Base-by-base conservation (phyloP, 2,888 invertebrate species). In the Ganaspis brasiliensis region DNA sequence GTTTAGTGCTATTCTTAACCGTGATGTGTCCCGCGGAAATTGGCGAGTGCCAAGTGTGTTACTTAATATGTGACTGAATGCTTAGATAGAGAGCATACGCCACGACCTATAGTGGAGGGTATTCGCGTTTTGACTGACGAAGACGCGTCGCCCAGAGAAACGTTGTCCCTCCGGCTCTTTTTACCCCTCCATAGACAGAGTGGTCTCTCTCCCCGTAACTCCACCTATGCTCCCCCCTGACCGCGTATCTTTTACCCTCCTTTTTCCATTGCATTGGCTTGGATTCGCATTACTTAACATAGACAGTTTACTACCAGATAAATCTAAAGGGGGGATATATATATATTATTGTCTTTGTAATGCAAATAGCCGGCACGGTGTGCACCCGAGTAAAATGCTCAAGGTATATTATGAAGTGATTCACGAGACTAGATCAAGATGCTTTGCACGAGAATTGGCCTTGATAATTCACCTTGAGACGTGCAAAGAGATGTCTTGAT, bases 41-140 rank as follows among this genome's bases (percentile, higher is more conserved):
- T 21, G 57, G 73, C 74, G 37, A 74, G 80, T 79, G 81, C 83
- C 82, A 84, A 81, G 77, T 78, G 55, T 73, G 75, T 80, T 85
- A 78, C 75, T 75, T 75, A 81, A 79, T 63, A 73, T 74, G 59
- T 67, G 24, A 19, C 16, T 45, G 35, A 59, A 49, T 12, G 26
- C 49, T 49, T 37, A 52, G 56, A 37, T 21, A 49, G 21, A 59
- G 45, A 31, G 40, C 81, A 76, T 78, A 74, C 76, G 73, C 59
- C 76, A 26, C 76, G 82, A 74, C 78, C 86, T 83, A 84, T 80
- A 75, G 72, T 81, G 81, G 81, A 55, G 81, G 85, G 86, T 89
- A 86, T 83, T 86, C 86, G 84, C 87, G 85, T 85, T 89, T 87
- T 86, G 84, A 90, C 90, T 89, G 88, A 87, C 85, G 86, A 84